Percentiles rank a stretch among this genome's conserved stretches.
Conservation (phyloP, 2,888 invertebrate genomes). For the Patella caerulea region DNA sequence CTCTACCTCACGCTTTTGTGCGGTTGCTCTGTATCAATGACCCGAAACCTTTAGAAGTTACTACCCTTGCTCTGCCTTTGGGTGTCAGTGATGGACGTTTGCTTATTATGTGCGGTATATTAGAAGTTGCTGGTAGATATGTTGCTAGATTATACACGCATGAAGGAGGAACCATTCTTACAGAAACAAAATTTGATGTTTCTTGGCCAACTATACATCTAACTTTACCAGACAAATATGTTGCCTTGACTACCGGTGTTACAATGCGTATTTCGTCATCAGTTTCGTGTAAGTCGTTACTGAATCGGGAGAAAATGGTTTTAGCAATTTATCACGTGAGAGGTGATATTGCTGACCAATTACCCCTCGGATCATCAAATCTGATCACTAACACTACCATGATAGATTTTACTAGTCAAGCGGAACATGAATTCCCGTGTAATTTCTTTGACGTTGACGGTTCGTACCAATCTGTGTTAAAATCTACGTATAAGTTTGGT, state of each 20-base stretch:
- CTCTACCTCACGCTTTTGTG: constrained; percentile 57
- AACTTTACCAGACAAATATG: constrained; percentile 46
- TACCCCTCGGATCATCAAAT: constrained; percentile 32
- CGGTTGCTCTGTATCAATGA: constrained; percentile 40
- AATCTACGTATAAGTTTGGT: constrained; percentile 46
- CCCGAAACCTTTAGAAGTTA: constrained; percentile 45
- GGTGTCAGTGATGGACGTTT: constrained; percentile 47
- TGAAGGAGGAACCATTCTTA: constrained; percentile 50
- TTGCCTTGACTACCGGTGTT: constrained; percentile 54
- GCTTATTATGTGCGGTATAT: constrained; percentile 57
- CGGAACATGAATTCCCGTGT: constrained; percentile 44
- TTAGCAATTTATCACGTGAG: constrained; percentile 30
- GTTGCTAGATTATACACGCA: constrained; percentile 56
- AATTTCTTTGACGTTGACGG: constrained; percentile 59
- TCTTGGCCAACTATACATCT: constrained; percentile 55
- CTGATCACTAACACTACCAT: constrained; percentile 31
- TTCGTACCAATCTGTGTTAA: constrained; percentile 53
- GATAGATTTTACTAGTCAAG: constrained; percentile 19
- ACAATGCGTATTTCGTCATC: constrained; percentile 45
- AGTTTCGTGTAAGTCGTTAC: constrained; percentile 50
- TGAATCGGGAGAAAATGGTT: constrained; percentile 48
- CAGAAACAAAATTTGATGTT: constrained; percentile 45
- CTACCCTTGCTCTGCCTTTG: constrained; percentile 46
- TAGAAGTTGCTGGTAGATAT: constrained; percentile 62
- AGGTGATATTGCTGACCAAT: not conserved